These are phyloP conservation scores for Cyprinodon diabolis DNA, from an alignment of 2,797 vertebrate genomes.

Conservation along the genomic window DNA sequence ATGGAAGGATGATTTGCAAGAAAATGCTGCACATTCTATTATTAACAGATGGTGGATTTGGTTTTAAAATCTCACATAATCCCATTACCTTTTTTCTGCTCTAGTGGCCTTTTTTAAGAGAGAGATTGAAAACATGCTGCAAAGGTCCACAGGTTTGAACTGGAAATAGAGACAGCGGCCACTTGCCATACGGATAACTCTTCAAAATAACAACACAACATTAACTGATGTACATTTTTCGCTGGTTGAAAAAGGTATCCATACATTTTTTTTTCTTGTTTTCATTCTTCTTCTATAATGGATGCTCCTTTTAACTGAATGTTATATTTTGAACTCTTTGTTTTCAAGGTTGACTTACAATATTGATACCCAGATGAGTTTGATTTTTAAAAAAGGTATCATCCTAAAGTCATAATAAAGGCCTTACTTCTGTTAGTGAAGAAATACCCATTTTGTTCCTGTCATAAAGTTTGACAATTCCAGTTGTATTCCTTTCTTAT, in stretches of 20 bases:
- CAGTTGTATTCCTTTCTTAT: background rate
- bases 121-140: too few species aligned
- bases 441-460: background rate
- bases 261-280: background rate
- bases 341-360: too few species aligned
- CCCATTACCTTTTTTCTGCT: too few species aligned
- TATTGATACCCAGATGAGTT: background rate
- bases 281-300: background rate
- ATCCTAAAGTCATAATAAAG: background rate
- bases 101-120: too few species aligned
- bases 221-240: background rate
- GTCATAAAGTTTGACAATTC: background rate
- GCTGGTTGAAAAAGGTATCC: background rate
- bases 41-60: background rate
- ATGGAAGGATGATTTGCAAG: background rate
- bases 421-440: background rate
- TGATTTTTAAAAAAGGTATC: background rate
- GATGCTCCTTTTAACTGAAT: background rate
- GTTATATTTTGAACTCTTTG: background rate
- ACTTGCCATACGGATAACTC: background rate
- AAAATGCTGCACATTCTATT: background rate
- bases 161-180: too few species aligned
- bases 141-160: too few species aligned
- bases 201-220: background rate
- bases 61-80: background rate